phyloP scores from a whole-genome alignment of 2,113 vertebrate genomes.

The Ciconia stormi region DNA sequence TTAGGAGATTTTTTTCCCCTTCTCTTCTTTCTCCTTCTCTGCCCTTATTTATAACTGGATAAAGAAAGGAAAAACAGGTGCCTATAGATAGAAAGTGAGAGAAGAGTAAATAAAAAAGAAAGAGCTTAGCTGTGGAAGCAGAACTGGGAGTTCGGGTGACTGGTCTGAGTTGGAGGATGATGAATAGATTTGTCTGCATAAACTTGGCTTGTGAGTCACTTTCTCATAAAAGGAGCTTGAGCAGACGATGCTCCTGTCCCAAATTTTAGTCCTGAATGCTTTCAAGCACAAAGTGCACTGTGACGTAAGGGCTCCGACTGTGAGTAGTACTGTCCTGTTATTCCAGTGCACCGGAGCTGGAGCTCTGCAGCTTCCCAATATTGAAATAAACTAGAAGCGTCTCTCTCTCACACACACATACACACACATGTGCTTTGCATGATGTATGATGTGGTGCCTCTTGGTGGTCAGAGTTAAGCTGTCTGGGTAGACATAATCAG shows the following conservation, averaged over 20 bases:
- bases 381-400: not conserved
- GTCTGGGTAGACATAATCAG: not conserved
- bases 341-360: not conserved
- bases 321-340: not conserved
- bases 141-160: not conserved
- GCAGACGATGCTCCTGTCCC: constrained; percentile 9
- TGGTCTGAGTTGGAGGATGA: constrained; percentile 27
- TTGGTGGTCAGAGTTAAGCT: not conserved
- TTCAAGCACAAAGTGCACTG: not conserved
- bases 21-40: not conserved
- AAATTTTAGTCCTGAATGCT: constrained; percentile 9
- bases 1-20: not conserved
- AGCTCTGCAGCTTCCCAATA: not conserved
- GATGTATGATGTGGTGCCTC: not conserved
- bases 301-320: not conserved
- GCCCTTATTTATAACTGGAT: not conserved
- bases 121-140: not conserved
- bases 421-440: not conserved
- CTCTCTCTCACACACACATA: not conserved
- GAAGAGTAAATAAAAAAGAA: not conserved
- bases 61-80: not conserved
- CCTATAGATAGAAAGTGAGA: not conserved
- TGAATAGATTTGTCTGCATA: constrained; percentile 29
- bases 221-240: constrained; percentile 23
- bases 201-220: constrained; percentile 32